Evolutionary conservation across 2,113 vertebrate species (phyloP), one percentile per base, ranked within the genome.

Genomic region (Scopus umbretta): DNA sequence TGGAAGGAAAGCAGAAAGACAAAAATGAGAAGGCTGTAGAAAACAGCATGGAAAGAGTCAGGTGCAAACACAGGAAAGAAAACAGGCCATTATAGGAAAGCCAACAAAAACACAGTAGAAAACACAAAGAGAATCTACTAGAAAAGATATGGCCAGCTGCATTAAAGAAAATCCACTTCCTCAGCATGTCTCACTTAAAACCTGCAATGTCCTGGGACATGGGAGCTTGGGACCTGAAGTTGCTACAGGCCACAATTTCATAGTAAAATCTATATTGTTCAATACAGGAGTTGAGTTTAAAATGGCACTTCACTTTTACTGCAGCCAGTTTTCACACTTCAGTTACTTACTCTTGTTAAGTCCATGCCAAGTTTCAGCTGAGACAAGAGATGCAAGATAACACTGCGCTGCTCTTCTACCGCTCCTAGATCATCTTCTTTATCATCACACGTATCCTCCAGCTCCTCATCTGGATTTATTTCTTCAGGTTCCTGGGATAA

Each of bases 361-460:
- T 99, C 99, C 99, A 99, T 99, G 98, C 99, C 99, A 73, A 99
- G 98, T 96, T 99, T 99, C 86, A 99, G 99, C 97, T 99, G 99
- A 49, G 99, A 99, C 93, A 99, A 97, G 88, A 99, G 99, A 97
- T 99, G 99, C 75, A 99, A 98, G 97, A 99, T 99, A 94, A 99
- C 98, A 23, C 99, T 99, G 76, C 99, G 99, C 67, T 99, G 99
- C 83, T 99, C 99, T 96, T 99, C 99, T 92, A 99, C 99, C 0
- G 98, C 99, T 32, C 99, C 99, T 88, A 99, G 97, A 68, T 99
- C 99, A 84, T 99, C 99, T 96, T 99, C 99, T 90, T 98, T 98
- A 91, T 98, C 97, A 5, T 98, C 98, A 96, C 98, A 98, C 13
- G 97, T 92, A 94, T 99, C 99, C 90, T 99, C 99, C 61, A 98